Base-by-base conservation (phyloP, 2,888 invertebrate genomes). In the Portevinia maculata region DNA sequence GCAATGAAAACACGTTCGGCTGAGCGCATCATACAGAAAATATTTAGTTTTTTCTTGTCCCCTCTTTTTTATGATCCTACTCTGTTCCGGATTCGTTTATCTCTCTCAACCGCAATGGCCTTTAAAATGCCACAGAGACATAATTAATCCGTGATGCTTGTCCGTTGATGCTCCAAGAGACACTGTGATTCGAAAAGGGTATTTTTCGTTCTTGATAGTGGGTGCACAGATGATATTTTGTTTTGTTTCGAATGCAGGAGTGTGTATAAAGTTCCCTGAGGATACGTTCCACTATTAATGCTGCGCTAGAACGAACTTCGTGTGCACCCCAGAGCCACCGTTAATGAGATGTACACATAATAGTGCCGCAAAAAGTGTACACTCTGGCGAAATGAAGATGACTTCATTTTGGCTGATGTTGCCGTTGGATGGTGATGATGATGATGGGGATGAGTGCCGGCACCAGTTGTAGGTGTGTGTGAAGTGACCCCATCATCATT, bases 111-210 rank as follows among this genome's bases (percentile, higher is more conserved):
- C 83, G 67, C 78, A 83, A 83, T 73, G 78, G 78, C 78, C 71
- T 78, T 71, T 73, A 67, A 78, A 83, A 79, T 73, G 19, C 83
- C 78, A 83, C 78, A 83, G 67, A 83, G 78, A 76, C 78, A 83
- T 83, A 83, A 83, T 83, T 83, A 83, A 78, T 83, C 83, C 78
- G 67, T 78, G 78, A 76, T 81, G 65, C 70, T 70, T 57, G 53
- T 48, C 30, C 53, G 65, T 62, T 50, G 57, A 55, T 73, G 74
- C 32, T 55, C 15, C 21, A 6, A 19, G 28, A 32, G 59, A 70
- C 34, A 30, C 30, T 15, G 30, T 57, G 34, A n/a, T n/a, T n/a
- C n/a, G n/a, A 55, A 69, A 24, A 69, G 59, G 73, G 73, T 65
- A 15, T 44, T 41, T 4, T 24, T 24, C 24, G 24, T 24, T 8